Conservation (phyloP, 2,888 invertebrate genomes). For the Aleiodes leptofemur region DNA sequence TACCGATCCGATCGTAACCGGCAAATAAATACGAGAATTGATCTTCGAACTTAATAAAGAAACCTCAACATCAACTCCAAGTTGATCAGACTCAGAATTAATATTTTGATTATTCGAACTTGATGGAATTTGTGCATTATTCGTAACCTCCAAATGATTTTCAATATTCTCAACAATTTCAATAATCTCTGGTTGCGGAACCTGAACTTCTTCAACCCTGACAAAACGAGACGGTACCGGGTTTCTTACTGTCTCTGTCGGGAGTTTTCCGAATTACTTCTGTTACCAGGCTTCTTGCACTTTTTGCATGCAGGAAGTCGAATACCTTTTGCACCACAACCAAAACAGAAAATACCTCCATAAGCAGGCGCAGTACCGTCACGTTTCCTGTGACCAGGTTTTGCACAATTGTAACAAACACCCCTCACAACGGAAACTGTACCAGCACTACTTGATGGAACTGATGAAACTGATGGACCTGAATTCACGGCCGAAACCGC, state of each 20-base stretch:
- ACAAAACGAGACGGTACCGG: too few relatives aligned
- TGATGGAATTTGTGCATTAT: too few relatives aligned
- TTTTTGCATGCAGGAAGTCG: background rate
- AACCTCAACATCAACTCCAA: background rate
- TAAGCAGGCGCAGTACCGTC: background rate
- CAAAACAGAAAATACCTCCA: background rate
- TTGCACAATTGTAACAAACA: background rate
- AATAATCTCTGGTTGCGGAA: too few relatives aligned
- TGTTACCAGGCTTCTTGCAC: background rate
- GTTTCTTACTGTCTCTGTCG: too few relatives aligned
- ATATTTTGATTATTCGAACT: background rate
- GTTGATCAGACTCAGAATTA: background rate
- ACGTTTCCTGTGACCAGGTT: background rate
- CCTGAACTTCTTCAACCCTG: too few relatives aligned
- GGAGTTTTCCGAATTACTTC: background rate
- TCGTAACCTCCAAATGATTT: too few relatives aligned
- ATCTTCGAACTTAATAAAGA: background rate
- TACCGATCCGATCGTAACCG: background rate
- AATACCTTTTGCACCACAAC: background rate
- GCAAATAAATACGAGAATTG: slow-evolving; percentile 3
- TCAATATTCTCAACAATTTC: too few relatives aligned
- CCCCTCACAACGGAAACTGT: background rate
- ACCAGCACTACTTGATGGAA: background rate
- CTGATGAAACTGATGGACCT: too few relatives aligned
- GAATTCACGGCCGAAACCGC: too few relatives aligned